Percentiles rank a stretch among this genome's conserved stretches.
Evolutionary conservation across 64 coral and sea anemone species (phyloP).

Genomic region (Montipora capricornis): DNA sequence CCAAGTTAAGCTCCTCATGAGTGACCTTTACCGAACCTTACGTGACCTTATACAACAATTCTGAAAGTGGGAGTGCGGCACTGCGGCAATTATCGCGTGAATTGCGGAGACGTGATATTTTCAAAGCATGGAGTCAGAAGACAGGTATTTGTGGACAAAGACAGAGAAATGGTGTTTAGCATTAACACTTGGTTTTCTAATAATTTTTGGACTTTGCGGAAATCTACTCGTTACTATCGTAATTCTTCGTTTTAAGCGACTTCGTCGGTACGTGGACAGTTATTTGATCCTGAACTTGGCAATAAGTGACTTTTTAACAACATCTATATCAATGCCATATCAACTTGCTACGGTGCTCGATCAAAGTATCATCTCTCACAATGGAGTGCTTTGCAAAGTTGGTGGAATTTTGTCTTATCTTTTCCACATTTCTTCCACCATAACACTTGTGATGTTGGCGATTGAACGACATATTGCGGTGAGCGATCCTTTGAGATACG

Average conservation of each 20-base stretch:
- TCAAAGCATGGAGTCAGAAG: background rate
- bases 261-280: slow-evolving; percentile 38
- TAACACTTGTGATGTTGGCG: no score
- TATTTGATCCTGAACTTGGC: slow-evolving; percentile 61
- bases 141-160: background rate
- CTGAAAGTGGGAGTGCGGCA: no score
- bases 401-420: background rate
- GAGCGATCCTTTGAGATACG: no score
- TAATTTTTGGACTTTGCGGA: slow-evolving; percentile 58
- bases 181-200: slow-evolving; percentile 31
- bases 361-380: slow-evolving; percentile 35
- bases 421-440: no score
- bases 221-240: slow-evolving; percentile 51
- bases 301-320: slow-evolving; percentile 43
- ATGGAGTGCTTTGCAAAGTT: slow-evolving; percentile 44
- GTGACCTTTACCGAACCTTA: no score
- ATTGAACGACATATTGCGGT: no score
- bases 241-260: slow-evolving; percentile 39
- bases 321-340: slow-evolving; percentile 56
- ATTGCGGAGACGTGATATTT: background rate
- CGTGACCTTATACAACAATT: no score
- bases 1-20: no score
- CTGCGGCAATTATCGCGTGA: background rate
- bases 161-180: slow-evolving; percentile 46
- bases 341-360: slow-evolving; percentile 51